Base-by-base conservation (phyloP, 2,888 invertebrate species). In the Harpalus rufipes region DNA sequence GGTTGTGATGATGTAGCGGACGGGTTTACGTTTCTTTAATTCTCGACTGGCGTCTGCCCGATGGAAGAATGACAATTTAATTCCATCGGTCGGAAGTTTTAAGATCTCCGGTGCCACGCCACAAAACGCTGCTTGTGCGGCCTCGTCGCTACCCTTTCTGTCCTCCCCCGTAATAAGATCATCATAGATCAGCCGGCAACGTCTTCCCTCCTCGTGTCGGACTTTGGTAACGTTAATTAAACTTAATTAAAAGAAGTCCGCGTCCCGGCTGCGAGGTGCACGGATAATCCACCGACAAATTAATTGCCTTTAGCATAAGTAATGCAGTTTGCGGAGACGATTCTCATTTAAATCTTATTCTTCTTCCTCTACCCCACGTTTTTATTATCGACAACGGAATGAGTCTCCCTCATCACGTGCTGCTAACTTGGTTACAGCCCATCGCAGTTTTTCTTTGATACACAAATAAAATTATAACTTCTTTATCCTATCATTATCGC, bases 141-240 rank as follows among this genome's bases (percentile, higher is more conserved):
- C 1, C 44, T 41, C 87, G 88, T 87, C 89, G 32, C 89, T 88
- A 88, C 89, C 88, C 88, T 87, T 88, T 87, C 87, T 86, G 86
- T 86, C 86, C 87, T 86, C 86, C 85, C 86, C 86, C 87, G 88
- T 89, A 89, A 89, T 89, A 89, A 89, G 89, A 89, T 89, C 89
- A 89, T 89, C 89, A 89, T 90, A 89, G 89, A 90, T 89, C 89
- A 89, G 88, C 16, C 74, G 44, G 25, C 18, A 21, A n/a, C 25
- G 21, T 65, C 44, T 68, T 32, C 16, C 72, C 79, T 86, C 85
- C 84, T 89, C 90, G 89, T 90, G 90, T 90, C 90, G 90, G 91
- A 90, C 91, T 91, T 91, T 90, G 91, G 91, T 89, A 91, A 91
- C 91, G 91, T 91, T 91, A 91, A 91, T 91, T 91, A 91, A 91